Evolutionary conservation across 2,113 vertebrate genomes (phyloP).

Genomic region (Ia io): DNA sequence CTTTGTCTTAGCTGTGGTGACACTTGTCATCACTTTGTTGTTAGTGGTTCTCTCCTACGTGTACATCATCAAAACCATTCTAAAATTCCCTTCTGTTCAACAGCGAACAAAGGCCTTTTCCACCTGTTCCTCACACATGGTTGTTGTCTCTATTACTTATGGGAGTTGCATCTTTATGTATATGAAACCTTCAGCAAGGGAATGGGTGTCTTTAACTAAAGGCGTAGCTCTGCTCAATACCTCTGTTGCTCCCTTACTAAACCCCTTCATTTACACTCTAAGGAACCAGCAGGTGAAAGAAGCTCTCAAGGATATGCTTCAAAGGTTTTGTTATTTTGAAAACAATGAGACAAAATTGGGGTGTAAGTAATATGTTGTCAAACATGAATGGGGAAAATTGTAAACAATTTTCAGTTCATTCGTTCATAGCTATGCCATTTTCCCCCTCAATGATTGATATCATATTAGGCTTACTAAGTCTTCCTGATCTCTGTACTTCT

Average conservation of each 20-base stretch:
- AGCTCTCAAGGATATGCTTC: slow-evolving; percentile 29
- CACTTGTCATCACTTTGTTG: background rate
- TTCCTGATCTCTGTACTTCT: background rate
- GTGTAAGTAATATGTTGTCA: background rate
- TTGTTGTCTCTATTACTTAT: slow-evolving; percentile 59
- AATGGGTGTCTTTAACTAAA: slow-evolving; percentile 64
- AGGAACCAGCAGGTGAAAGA: slow-evolving; percentile 77
- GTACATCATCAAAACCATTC: slow-evolving; percentile 42
- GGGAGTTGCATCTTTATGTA: slow-evolving; percentile 73
- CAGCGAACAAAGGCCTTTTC: slow-evolving; percentile 67
- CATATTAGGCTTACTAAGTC: background rate
- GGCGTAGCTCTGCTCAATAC: slow-evolving; percentile 63
- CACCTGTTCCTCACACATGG: slow-evolving; percentile 68
- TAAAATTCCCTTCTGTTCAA: slow-evolving; percentile 36
- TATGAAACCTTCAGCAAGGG: slow-evolving; percentile 57
- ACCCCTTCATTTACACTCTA: slow-evolving; percentile 78
- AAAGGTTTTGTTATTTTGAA: background rate
- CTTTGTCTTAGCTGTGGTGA: slow-evolving; percentile 45
- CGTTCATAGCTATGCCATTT: background rate
- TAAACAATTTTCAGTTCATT: background rate
- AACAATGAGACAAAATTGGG: background rate
- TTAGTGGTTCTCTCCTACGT: slow-evolving; percentile 46
- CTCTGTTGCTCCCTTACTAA: slow-evolving; percentile 71
- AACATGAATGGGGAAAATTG: background rate
- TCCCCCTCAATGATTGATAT: background rate